Conservation (phyloP, 2,888 invertebrate species). For the Tholera decimalis region DNA sequence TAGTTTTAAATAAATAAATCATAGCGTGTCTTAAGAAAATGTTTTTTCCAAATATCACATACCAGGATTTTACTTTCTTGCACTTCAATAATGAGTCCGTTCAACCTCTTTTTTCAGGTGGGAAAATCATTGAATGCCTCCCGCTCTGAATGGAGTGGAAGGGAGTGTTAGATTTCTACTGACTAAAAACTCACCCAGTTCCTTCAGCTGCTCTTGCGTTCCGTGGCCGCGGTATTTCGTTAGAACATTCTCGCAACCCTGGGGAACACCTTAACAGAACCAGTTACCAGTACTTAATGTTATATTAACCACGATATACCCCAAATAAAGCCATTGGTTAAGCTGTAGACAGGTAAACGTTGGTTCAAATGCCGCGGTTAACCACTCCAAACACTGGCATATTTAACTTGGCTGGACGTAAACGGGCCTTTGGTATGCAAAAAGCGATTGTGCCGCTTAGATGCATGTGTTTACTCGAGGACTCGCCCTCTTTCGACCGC, state of each 20-base stretch:
- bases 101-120: too few relatives aligned
- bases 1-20: too few relatives aligned
- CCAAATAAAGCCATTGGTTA: conserved; percentile 31
- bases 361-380: conserved; percentile 50
- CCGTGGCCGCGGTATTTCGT: too few relatives aligned
- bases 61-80: too few relatives aligned
- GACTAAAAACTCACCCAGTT: too few relatives aligned
- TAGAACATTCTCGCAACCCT: background rate
- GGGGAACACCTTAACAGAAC: background rate
- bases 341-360: conserved; percentile 30
- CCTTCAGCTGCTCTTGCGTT: too few relatives aligned
- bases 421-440: conserved; percentile 54
- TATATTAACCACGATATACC: background rate
- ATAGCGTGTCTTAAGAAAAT: too few relatives aligned
- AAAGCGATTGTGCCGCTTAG: conserved; percentile 41
- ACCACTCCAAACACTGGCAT: conserved; percentile 55
- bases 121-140: too few relatives aligned
- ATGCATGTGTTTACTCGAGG: conserved; percentile 25
- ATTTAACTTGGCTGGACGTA: conserved; percentile 50
- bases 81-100: too few relatives aligned
- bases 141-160: too few relatives aligned
- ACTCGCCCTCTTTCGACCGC: conserved; percentile 7
- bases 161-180: too few relatives aligned
- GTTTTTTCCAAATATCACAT: too few relatives aligned
- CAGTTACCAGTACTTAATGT: background rate